Percentiles rank a stretch among this genome's conserved stretches.
Evolutionary conservation across 2,888 invertebrate species (phyloP).

Genomic region (Noctua janthe): DNA sequence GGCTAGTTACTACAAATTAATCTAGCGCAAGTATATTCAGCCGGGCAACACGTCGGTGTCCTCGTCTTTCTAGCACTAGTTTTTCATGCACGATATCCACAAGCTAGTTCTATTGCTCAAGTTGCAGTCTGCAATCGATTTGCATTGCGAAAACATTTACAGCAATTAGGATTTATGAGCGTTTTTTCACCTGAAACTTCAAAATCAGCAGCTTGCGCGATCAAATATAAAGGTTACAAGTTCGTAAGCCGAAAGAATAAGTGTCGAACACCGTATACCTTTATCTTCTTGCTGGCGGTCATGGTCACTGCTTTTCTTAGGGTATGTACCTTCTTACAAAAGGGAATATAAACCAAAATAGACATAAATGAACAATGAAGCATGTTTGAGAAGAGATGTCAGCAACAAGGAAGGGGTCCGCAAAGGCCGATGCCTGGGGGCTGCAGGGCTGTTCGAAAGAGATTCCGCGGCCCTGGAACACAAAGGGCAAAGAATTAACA

Average conservation of each 20-base stretch:
- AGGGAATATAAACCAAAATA: neutral
- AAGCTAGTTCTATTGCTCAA: slow-evolving; percentile 24
- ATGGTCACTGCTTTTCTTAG: neutral
- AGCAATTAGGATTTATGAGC: slow-evolving; percentile 1
- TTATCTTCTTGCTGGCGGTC: neutral
- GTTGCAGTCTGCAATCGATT: slow-evolving; percentile 14
- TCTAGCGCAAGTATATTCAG: neutral
- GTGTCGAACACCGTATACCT: neutral
- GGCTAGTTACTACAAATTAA: neutral
- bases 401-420: no score
- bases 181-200: neutral
- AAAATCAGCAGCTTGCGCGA: neutral
- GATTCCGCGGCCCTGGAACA: no score
- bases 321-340: neutral
- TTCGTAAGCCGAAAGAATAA: neutral
- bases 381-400: neutral
- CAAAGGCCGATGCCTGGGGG: no score
- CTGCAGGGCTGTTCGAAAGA: no score
- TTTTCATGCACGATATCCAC: slow-evolving; percentile 6
- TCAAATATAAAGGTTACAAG: neutral
- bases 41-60: neutral
- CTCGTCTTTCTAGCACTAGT: neutral
- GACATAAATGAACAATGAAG: neutral
- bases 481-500: no score
- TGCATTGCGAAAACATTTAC: slow-evolving; percentile 22